Evolutionary conservation across 2,888 invertebrate genomes (phyloP), one percentile per base, ranked within the genome.

Genomic region (Xylophagus ater): DNA sequence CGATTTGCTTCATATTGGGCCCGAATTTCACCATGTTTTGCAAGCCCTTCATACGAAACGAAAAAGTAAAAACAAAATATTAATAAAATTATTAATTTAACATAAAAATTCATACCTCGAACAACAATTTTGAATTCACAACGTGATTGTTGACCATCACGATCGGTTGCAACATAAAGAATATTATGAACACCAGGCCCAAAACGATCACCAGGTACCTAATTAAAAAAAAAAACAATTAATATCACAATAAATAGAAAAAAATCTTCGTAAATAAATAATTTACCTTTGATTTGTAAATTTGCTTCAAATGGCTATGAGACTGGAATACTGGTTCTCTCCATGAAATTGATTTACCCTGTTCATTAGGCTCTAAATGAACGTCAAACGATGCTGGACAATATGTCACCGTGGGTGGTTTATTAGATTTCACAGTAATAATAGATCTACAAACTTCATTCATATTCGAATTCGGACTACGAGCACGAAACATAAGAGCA

Each of bases 331-430:
- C 59, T 2, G 81, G 79, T 49, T 80, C 79, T 28, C 69, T 68
- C 80, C 80, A 81, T 47, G 67, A 66, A 30, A 79, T 68, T 28
- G 69, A 64, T 18, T 72, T 67, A 37, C 68, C 66, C 1, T 59
- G 60, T 54, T 77, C 74, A 29, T 73, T 69, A 10, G 65, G 62
- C 31, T 63, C 59, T 34, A 79, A 55, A 13, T 65, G 58, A 17
- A 74, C 71, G 46, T 74, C 73, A 50, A 78, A 73, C 5, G 76
- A 73, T 29, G 67, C 59, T 1, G 81, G 78, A 53, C 81, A 81
- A 45, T 67, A 69, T 26, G 58, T 59, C 18, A 75, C 68, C 38
- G 58, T 60, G 1, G 78, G 78, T 23, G 68, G 64, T 53, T 73
- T 70, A n/a, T 65, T 61, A 49, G 74, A 73, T 47, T 66, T 64